Percentiles rank a stretch among this genome's conserved stretches.
Conservation (phyloP, 2,113 vertebrate species). For the Rostratula benghalensis region DNA sequence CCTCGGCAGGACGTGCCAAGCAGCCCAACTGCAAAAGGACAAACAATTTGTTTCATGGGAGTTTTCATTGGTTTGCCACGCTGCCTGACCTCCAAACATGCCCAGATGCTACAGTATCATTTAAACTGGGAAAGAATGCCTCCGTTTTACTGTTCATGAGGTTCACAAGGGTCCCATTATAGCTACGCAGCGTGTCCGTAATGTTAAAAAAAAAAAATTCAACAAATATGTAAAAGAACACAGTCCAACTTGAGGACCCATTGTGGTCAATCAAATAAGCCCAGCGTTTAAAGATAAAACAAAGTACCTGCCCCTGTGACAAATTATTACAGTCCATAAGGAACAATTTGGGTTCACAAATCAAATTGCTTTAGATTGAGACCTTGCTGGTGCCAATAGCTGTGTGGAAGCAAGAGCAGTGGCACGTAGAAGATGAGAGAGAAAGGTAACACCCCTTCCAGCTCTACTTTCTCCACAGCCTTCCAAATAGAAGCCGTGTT, state of each 20-base stretch:
- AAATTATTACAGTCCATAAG: neutral
- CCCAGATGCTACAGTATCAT: conserved; percentile 15
- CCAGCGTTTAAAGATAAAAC: neutral
- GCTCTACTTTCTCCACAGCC: neutral
- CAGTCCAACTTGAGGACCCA: neutral
- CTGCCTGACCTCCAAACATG: conserved; percentile 17
- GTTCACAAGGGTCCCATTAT: neutral
- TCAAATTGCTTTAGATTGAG: neutral
- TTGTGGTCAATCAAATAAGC: neutral
- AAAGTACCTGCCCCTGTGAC: neutral
- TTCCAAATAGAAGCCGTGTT: neutral
- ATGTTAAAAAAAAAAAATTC: neutral
- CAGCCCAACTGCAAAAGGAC: conserved; percentile 27
- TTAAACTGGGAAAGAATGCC: conserved; percentile 4
- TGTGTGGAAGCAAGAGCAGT: neutral
- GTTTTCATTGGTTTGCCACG: neutral
- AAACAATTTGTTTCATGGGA: conserved; percentile 42
- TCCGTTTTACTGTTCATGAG: neutral
- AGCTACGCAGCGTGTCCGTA: neutral
- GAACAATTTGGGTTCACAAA: neutral
- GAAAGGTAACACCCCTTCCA: neutral
- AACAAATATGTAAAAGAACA: neutral
- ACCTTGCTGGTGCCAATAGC: neutral
- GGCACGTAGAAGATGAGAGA: neutral
- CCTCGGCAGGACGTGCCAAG: conserved; percentile 17